These are phyloP conservation scores for Phyllostomus discolor DNA, from an alignment of 2,113 vertebrate genomes.

Conservation along the genomic window DNA sequence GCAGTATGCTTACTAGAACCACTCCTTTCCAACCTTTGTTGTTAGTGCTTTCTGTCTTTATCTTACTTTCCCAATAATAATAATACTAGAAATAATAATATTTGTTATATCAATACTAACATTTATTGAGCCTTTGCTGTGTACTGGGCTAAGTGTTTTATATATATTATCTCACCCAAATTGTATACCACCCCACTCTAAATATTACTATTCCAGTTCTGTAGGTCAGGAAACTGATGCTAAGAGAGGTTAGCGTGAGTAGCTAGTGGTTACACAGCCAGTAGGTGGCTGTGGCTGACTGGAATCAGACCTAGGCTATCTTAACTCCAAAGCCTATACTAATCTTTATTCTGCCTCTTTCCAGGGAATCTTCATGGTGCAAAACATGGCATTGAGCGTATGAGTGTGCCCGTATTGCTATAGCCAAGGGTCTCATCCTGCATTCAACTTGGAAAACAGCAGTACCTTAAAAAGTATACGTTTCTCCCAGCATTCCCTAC, in stretches of 20 bases:
- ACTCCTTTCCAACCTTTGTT: background rate
- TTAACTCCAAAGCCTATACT: background rate
- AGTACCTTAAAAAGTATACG: background rate
- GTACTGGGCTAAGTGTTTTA: background rate
- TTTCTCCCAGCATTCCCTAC: background rate
- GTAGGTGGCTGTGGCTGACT: background rate
- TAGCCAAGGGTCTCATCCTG: background rate
- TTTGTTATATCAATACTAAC: background rate
- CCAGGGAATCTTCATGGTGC: background rate
- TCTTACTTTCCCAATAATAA: background rate
- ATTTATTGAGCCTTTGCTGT: constrained; percentile 34
- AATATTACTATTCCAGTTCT: background rate
- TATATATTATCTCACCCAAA: background rate
- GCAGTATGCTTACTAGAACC: background rate
- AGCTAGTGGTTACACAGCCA: background rate
- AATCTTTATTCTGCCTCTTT: background rate
- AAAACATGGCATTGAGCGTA: background rate
- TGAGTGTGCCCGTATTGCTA: background rate
- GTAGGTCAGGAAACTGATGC: background rate
- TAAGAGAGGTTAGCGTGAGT: background rate
- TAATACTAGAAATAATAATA: background rate
- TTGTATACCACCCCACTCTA: background rate
- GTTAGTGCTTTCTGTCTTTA: background rate
- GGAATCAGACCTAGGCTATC: background rate
- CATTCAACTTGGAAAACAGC: background rate